A percentile compares a stretch with the other conserved stretches of the same genome.
Conservation (phyloP, 2,888 invertebrate genomes). For the Leptothorax acervorum region DNA sequence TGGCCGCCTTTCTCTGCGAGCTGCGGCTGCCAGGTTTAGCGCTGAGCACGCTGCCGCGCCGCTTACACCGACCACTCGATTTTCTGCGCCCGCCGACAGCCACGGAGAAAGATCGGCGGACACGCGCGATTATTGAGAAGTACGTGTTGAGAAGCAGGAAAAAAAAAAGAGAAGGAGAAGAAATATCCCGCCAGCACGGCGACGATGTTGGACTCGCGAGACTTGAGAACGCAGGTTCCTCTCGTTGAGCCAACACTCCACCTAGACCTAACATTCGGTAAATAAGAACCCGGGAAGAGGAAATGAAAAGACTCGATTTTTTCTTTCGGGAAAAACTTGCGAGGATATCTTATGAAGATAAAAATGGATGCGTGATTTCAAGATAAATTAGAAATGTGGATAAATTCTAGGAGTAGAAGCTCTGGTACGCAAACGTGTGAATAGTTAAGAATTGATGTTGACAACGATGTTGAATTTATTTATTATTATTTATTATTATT, state of each 20-base stretch:
- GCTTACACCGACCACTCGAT: conserved; percentile 16
- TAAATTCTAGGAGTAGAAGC: neutral
- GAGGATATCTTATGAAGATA: neutral
- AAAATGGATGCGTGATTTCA: neutral
- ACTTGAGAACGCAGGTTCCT: neutral
- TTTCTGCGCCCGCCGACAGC: conserved; percentile 16
- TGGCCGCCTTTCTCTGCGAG: conserved; percentile 82
- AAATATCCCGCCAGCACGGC: neutral
- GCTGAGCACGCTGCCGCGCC: conserved; percentile 38
- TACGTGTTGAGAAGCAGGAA: neutral
- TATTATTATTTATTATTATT: neutral
- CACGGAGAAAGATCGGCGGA: conserved; percentile 17
- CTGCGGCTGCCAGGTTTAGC: conserved; percentile 63
- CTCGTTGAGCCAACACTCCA: neutral
- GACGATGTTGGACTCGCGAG: neutral
- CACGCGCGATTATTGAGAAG: neutral
- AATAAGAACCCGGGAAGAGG: neutral
- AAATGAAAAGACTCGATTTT: neutral
- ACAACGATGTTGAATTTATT: neutral
- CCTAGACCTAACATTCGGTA: neutral
- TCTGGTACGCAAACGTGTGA: neutral
- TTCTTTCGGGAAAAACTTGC: too few species aligned
- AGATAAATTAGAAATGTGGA: conserved; percentile 12
- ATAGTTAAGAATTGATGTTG: neutral
- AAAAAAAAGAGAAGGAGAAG: neutral